A percentile compares a stretch with the other conserved stretches of the same genome.
phyloP scores from a whole-genome alignment of 2,113 vertebrate genomes.

The Ramphastos sulfuratus region DNA sequence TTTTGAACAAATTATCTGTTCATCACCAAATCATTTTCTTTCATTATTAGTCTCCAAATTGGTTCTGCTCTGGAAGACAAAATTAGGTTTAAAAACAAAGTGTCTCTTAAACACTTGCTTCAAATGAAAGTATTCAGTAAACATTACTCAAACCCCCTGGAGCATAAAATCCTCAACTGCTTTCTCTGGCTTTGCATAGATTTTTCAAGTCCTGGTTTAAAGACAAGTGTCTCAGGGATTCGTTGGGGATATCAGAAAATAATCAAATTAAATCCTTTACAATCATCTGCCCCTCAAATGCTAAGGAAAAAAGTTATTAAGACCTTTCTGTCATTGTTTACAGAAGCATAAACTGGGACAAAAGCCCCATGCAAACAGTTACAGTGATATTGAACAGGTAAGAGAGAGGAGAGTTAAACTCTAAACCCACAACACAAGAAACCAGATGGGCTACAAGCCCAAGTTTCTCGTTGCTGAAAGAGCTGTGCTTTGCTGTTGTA shows the following conservation, averaged over 20 bases:
- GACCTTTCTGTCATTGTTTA: neutral
- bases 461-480: neutral
- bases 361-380: neutral
- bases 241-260: conserved; percentile 17
- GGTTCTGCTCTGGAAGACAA: conserved; percentile 52
- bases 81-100: conserved; percentile 50
- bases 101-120: conserved; percentile 12
- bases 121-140: conserved; percentile 50
- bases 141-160: conserved; percentile 13
- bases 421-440: neutral
- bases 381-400: fast-evolving
- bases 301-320: neutral
- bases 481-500: neutral
- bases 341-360: neutral
- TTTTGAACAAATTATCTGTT: conserved; percentile 57
- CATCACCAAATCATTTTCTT: conserved; percentile 62
- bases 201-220: conserved; percentile 22
- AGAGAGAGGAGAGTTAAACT: neutral
- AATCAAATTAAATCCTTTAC: conserved; percentile 22
- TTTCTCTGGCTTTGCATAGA: conserved; percentile 32
- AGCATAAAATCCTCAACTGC: conserved; percentile 29
- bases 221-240: conserved; percentile 20
- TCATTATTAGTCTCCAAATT: conserved; percentile 60
- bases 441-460: neutral
- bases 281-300: neutral